Percentiles rank a stretch among this genome's conserved stretches.
These are phyloP conservation scores for Andrena flavipes DNA, from an alignment of 2,888 invertebrate genomes.

Conservation along the genomic window DNA sequence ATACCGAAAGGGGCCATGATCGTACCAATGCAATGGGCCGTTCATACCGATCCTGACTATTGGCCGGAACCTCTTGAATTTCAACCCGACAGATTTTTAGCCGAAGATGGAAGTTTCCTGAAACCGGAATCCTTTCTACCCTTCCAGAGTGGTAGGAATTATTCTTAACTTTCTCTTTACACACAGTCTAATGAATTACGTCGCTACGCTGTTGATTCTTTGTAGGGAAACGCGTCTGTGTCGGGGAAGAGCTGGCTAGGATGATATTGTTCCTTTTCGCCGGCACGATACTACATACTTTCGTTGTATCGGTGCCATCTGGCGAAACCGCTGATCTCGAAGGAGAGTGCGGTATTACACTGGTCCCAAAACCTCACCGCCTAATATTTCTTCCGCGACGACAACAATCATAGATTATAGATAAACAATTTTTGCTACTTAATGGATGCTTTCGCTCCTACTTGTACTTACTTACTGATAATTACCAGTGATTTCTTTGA, in stretches of 20 bases:
- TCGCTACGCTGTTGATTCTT: constrained; percentile 2
- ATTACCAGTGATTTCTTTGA: too few relatives aligned
- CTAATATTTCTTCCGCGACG: constrained; percentile 82
- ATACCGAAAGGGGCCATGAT: constrained; percentile 91
- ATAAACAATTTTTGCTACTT: background rate
- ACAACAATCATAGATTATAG: background rate
- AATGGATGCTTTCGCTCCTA: background rate
- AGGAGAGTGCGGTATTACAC: constrained; percentile 91
- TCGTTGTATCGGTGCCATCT: constrained; percentile 84
- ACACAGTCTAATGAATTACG: background rate
- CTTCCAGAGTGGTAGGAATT: constrained; percentile 90
- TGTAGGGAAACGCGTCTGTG: constrained; percentile 93
- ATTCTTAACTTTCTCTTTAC: background rate
- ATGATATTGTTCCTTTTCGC: constrained; percentile 89
- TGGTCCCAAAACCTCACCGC: constrained; percentile 88
- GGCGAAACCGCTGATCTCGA: constrained; percentile 86
- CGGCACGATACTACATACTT: constrained; percentile 88
- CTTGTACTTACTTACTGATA: too few relatives aligned
- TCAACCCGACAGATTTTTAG: constrained; percentile 90
- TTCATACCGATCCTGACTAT: constrained; percentile 89
- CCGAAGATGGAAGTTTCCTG: constrained; percentile 87
- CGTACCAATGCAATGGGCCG: constrained; percentile 92
- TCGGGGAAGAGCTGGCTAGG: constrained; percentile 93
- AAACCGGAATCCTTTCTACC: constrained; percentile 91
- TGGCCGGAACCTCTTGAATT: constrained; percentile 90